These are phyloP conservation scores for Scyliorhinus canicula DNA, from an alignment of 2,797 vertebrate genomes.

Conservation along the genomic window DNA sequence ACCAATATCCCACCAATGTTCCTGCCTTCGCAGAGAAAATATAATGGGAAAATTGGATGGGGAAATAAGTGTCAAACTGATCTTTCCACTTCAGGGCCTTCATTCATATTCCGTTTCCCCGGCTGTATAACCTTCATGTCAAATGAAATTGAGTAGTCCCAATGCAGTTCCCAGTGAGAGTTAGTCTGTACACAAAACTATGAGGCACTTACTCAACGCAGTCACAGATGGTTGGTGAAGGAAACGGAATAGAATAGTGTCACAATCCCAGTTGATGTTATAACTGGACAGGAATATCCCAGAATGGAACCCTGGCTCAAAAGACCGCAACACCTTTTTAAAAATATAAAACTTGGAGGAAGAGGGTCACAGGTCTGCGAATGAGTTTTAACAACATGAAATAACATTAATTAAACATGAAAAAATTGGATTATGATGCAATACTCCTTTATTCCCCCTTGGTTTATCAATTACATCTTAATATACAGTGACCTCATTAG, in stretches of 20 bases:
- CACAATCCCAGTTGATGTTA: too few species aligned
- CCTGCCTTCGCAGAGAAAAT: not conserved
- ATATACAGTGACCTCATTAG: too few species aligned
- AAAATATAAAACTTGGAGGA: too few species aligned
- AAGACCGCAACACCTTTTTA: too few species aligned
- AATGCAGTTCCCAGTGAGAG: not conserved
- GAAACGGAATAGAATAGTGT: not conserved
- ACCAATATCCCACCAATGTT: not conserved
- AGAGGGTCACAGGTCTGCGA: too few species aligned
- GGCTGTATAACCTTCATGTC: not conserved
- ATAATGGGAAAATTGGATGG: not conserved
- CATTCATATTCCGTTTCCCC: not conserved
- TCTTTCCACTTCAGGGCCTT: not conserved
- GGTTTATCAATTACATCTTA: too few species aligned
- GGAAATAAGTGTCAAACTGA: not conserved
- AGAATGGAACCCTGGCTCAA: too few species aligned
- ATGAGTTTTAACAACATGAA: too few species aligned
- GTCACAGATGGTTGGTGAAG: not conserved
- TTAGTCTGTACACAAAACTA: not conserved
- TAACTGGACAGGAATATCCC: too few species aligned
- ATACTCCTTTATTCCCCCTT: too few species aligned
- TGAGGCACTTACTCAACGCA: not conserved
- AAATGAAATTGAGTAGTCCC: not conserved
- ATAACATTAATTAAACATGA: too few species aligned
- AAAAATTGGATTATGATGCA: too few species aligned